Conservation (phyloP, 2,888 invertebrate genomes). For the Lycaena phlaeas region DNA sequence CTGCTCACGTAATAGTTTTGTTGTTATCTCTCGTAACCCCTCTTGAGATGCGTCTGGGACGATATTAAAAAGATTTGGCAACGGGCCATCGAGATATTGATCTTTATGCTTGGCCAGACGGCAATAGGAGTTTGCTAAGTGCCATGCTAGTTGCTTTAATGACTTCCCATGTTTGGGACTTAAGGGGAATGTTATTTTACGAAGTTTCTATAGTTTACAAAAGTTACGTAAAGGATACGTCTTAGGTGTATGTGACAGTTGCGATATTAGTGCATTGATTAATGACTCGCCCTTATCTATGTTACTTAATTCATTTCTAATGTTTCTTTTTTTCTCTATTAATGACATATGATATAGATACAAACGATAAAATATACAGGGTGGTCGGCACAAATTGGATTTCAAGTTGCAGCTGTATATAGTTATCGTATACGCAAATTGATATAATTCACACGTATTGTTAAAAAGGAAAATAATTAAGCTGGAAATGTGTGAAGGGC, state of each 20-base stretch:
- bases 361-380: background rate
- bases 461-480: constrained; percentile 54
- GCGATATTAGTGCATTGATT: constrained; percentile 26
- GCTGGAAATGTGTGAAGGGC: constrained; percentile 56
- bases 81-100: constrained; percentile 66
- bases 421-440: constrained; percentile 47
- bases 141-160: constrained; percentile 62
- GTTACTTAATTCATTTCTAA: constrained; percentile 4
- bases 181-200: constrained; percentile 55
- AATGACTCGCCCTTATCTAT: constrained; percentile 23
- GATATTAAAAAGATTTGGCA: constrained; percentile 73
- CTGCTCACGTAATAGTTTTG: constrained; percentile 63
- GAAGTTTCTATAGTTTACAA: constrained; percentile 40
- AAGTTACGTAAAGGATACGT: constrained; percentile 36
- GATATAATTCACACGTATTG: constrained; percentile 31
- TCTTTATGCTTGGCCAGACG: constrained; percentile 69
- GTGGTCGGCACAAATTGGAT: constrained; percentile 13
- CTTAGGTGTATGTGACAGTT: constrained; percentile 25
- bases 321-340: constrained; percentile 8
- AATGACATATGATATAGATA: background rate
- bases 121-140: constrained; percentile 60
- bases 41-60: constrained; percentile 58
- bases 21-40: constrained; percentile 65
- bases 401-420: constrained; percentile 45
- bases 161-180: constrained; percentile 67